phyloP scores from a whole-genome alignment of 1,140 invertebrate species.

The Lethocerus indicus region DNA sequence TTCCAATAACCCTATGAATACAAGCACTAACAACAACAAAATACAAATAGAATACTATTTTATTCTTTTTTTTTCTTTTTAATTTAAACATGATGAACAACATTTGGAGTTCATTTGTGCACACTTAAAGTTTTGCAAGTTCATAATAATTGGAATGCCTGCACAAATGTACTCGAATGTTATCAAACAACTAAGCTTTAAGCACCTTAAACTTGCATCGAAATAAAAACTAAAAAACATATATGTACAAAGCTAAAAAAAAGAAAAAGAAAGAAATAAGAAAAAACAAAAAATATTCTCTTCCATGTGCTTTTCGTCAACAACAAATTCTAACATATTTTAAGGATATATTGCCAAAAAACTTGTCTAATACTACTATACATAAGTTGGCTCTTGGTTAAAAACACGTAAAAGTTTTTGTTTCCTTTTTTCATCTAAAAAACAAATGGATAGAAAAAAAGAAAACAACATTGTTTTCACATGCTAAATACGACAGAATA shows the following conservation, averaged over 20 bases:
- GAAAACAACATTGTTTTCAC: not conserved
- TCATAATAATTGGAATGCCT: slow-evolving; percentile 1
- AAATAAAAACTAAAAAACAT: slow-evolving; percentile 3
- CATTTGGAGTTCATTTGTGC: not conserved
- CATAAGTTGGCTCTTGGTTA: not conserved
- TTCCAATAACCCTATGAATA: not conserved
- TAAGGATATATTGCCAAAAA: slow-evolving; percentile 7
- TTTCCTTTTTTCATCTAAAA: not conserved
- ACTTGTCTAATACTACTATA: slow-evolving; percentile 3
- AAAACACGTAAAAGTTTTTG: slow-evolving; percentile 2
- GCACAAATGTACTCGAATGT: slow-evolving; percentile 4
- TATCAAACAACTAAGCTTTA: slow-evolving; percentile 1
- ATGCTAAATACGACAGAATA: not conserved
- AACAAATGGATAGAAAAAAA: not conserved
- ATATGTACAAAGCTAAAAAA: slow-evolving; percentile 7
- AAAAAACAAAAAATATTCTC: too few species aligned
- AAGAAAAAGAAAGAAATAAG: too few species aligned
- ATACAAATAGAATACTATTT: slow-evolving; percentile 7
- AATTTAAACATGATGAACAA: too few species aligned
- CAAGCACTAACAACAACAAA: slow-evolving; percentile 5
- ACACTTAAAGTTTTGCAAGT: not conserved
- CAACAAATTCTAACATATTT: slow-evolving; percentile 7
- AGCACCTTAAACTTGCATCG: slow-evolving; percentile 4
- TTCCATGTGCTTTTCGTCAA: slow-evolving; percentile 4
- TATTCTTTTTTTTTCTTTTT: not conserved